A percentile compares a stretch with the other conserved stretches of the same genome.
Conservation (phyloP, 1,140 invertebrate genomes). For the Coenobita brevimanus region DNA sequence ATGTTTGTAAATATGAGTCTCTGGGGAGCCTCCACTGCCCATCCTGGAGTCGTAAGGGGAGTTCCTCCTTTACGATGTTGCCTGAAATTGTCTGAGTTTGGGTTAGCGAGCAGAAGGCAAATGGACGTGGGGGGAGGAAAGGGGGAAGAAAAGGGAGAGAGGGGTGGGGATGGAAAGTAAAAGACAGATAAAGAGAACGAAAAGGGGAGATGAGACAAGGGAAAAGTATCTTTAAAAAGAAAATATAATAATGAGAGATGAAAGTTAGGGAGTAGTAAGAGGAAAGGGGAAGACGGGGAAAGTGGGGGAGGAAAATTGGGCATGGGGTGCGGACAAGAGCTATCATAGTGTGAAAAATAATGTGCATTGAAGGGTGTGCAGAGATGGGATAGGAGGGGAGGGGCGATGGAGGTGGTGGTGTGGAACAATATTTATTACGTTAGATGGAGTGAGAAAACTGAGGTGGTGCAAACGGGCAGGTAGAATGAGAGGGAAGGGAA, state of each 20-base stretch:
- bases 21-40: no score
- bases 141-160: not conserved
- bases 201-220: not conserved
- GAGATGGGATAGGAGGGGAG: not conserved
- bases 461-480: not conserved
- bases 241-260: not conserved
- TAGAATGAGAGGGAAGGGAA: not conserved
- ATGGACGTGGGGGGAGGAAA: not conserved
- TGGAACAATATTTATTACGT: not conserved
- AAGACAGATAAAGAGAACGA: not conserved
- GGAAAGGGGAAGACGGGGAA: not conserved
- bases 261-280: no score
- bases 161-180: not conserved
- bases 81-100: not conserved
- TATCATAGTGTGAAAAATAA: not conserved
- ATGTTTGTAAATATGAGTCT: no score
- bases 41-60: no score
- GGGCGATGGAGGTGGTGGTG: not conserved
- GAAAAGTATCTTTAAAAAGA: not conserved
- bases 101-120: not conserved
- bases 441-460: not conserved
- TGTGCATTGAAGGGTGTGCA: not conserved
- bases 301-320: not conserved
- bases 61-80: no score
- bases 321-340: not conserved